These are phyloP conservation scores for Sinella curviseta DNA, from an alignment of 1,140 invertebrate genomes.

Conservation along the genomic window DNA sequence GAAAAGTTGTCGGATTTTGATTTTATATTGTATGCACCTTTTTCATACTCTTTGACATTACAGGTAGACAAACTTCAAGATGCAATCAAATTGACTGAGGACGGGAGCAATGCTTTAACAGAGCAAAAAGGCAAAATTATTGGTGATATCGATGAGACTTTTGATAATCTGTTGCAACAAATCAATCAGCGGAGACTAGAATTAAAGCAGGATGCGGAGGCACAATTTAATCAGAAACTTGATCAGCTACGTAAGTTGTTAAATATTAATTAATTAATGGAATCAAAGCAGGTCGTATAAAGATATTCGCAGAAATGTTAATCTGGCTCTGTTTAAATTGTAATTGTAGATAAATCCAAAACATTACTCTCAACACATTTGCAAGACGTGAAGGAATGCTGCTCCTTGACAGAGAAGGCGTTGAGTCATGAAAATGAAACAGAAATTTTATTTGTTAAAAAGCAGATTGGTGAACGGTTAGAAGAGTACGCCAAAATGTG, in stretches of 20 bases:
- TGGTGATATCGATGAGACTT: slow-evolving; percentile 54
- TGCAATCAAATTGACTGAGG: slow-evolving; percentile 55
- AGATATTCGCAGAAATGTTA: too few relatives aligned
- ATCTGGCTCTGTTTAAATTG: too few relatives aligned
- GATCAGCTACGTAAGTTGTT: slow-evolving; percentile 52
- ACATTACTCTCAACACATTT: slow-evolving; percentile 56
- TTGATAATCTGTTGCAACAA: slow-evolving; percentile 54
- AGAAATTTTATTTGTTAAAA: slow-evolving; percentile 60
- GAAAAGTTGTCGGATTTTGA: slow-evolving; percentile 14
- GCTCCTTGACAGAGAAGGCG: slow-evolving; percentile 58
- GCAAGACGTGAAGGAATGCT: slow-evolving; percentile 55
- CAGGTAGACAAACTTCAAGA: slow-evolving; percentile 56
- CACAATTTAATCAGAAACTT: slow-evolving; percentile 56
- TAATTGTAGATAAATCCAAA: slow-evolving; percentile 52
- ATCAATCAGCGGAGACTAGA: slow-evolving; percentile 55
- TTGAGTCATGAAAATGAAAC: slow-evolving; percentile 58
- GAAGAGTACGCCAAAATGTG: slow-evolving; percentile 56
- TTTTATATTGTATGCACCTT: not conserved
- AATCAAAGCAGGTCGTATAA: not conserved
- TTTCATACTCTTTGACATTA: slow-evolving; percentile 28
- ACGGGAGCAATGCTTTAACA: slow-evolving; percentile 52
- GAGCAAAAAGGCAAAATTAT: slow-evolving; percentile 53
- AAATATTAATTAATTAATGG: not conserved
- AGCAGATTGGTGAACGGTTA: slow-evolving; percentile 60
- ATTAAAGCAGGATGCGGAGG: slow-evolving; percentile 56